Percentiles rank a stretch among this genome's conserved stretches.
Evolutionary conservation across 2,797 vertebrate genomes (phyloP).

Genomic region (Amphiprion clarkii): DNA sequence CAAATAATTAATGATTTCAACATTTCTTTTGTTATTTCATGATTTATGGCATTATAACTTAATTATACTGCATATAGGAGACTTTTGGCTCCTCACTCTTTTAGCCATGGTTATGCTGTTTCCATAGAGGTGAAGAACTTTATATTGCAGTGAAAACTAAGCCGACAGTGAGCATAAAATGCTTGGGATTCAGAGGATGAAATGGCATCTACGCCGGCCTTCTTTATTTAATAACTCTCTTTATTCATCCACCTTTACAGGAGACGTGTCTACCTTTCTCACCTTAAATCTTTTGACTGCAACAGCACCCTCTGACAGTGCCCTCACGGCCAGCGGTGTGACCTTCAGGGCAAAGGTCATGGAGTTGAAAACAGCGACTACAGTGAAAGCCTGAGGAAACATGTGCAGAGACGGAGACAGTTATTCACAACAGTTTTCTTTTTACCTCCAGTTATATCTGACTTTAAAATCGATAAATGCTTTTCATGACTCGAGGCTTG

Average conservation of each 20-base stretch:
- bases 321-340: slow-evolving; percentile 86
- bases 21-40: too few relatives aligned
- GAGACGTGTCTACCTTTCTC: slow-evolving; percentile 11
- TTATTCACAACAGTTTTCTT: not conserved
- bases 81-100: too few relatives aligned
- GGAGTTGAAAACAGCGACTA: slow-evolving; percentile 89
- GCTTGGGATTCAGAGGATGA: too few relatives aligned
- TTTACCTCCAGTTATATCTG: not conserved
- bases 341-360: slow-evolving; percentile 90
- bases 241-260: not conserved
- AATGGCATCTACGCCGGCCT: too few relatives aligned
- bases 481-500: not conserved
- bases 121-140: too few relatives aligned
- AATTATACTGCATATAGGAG: too few relatives aligned
- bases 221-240: not conserved
- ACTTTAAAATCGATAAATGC: slow-evolving; percentile 2
- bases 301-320: slow-evolving; percentile 86
- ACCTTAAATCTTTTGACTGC: slow-evolving; percentile 89
- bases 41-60: too few relatives aligned
- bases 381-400: slow-evolving; percentile 86
- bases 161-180: too few relatives aligned
- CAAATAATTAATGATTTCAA: too few relatives aligned
- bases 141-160: too few relatives aligned
- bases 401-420: slow-evolving; percentile 16
- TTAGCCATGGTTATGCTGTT: too few relatives aligned